Conservation (phyloP, 1,140 invertebrate species). For the Oppia nitens region DNA sequence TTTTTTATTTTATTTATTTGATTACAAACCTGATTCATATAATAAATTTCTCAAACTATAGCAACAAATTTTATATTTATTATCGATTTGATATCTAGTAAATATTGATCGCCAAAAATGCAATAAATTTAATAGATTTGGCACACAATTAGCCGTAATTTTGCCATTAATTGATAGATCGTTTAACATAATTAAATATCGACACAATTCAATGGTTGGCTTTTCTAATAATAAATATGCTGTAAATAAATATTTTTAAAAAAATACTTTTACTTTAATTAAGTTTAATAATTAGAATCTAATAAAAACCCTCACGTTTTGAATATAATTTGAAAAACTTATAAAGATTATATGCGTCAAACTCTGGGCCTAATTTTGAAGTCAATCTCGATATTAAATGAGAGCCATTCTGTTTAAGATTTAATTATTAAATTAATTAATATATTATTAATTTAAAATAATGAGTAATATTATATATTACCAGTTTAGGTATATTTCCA, state of each 20-base stretch:
- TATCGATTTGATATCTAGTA: slow-evolving; percentile 26
- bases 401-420: not conserved
- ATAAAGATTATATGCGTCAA: slow-evolving; percentile 41
- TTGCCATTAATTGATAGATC: slow-evolving; percentile 46
- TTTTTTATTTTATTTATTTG: not conserved
- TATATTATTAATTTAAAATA: not conserved
- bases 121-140: slow-evolving; percentile 41
- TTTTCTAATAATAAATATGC: slow-evolving; percentile 32
- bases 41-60: slow-evolving; percentile 43
- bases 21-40: slow-evolving; percentile 39
- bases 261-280: too few relatives aligned
- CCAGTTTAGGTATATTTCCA: slow-evolving; percentile 26
- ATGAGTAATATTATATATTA: not conserved
- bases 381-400: slow-evolving; percentile 12
- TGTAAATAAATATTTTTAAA: too few relatives aligned
- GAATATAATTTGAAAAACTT: slow-evolving; percentile 42
- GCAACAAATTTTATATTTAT: slow-evolving; percentile 38
- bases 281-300: not conserved
- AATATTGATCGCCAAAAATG: slow-evolving; percentile 43
- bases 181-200: slow-evolving; percentile 46
- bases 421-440: not conserved
- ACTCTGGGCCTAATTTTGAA: slow-evolving; percentile 36
- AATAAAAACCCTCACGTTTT: slow-evolving; percentile 31
- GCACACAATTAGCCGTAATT: slow-evolving; percentile 39
- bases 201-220: slow-evolving; percentile 42